Base-by-base conservation (phyloP, 2,113 vertebrate genomes). In the Numenius arquata region DNA sequence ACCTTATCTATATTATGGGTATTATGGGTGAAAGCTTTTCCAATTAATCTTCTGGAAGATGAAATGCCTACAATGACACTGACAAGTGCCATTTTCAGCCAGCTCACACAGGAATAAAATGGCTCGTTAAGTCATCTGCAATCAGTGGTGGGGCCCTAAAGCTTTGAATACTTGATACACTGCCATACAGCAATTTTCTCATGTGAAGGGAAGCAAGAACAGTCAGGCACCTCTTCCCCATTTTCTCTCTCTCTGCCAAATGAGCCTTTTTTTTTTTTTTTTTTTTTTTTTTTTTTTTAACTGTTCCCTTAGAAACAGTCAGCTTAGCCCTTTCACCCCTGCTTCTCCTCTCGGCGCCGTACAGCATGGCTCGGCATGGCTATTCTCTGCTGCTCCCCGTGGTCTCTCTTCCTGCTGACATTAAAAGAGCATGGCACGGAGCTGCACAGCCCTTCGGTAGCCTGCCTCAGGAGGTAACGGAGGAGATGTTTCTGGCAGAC, bases 221-320 rank as follows among this genome's bases (percentile, higher is more conserved):
- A 83, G 78, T 47, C 88, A 92, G 85, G 63, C 88, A 91, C 63
- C 93, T 96, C 88, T 95, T 96, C 75, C 75, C 50, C 48, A 20
- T 93, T 88, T 88, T 90, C 27, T 19, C 65, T 88, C 40, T 56
- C 50, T 72, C 41, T 95, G 90, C 90, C 68, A 93, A 91, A 90
- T 18, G 18, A 93, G 59, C 15, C 47, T 72, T 40, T 61, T 53
- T 21, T 15, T 26, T 6, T 9, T 36, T n/a, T 52, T 3, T 14
- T 18, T 14, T 18, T 30, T n/a, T n/a, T n/a, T 18, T 6, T 8
- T 25, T 29, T 45, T 8, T 29, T 26, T 15, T 4, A 79, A 30
- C 38, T 30, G 82, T 96, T 96, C 83, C 93, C 96, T 94, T 94
- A 94, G 92, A 92, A 95, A 93, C 92, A 80, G 85, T 7, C 89